Conservation (phyloP, 2,113 vertebrate genomes). For the Planiliza haematocheilus region DNA sequence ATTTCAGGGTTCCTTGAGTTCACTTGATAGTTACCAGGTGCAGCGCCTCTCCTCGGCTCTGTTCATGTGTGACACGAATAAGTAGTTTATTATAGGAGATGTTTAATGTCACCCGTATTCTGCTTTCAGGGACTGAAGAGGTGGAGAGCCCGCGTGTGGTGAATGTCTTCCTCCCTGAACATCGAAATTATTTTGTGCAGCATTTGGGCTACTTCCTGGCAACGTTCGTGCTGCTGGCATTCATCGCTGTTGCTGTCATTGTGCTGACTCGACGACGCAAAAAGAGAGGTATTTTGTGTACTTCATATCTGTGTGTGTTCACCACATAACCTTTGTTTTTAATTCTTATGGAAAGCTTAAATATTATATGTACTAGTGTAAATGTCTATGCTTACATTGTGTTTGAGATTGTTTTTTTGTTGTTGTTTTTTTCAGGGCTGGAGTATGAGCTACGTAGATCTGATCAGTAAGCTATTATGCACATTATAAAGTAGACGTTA, state of each 20-base stretch:
- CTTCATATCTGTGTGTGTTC: constrained; percentile 7
- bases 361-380: neutral
- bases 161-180: constrained; percentile 92
- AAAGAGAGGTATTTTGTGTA: constrained; percentile 84
- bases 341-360: neutral
- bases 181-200: constrained; percentile 89
- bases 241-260: constrained; percentile 85
- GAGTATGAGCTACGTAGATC: constrained; percentile 72
- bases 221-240: constrained; percentile 87
- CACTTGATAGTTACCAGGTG: neutral
- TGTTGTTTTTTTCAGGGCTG: constrained; percentile 72
- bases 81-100: neutral
- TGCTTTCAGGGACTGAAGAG: constrained; percentile 80
- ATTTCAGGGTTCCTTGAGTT: neutral
- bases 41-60: neutral
- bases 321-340: neutral
- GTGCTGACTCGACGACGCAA: constrained; percentile 86
- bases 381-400: constrained; percentile 5
- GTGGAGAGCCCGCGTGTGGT: constrained; percentile 86
- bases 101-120: neutral
- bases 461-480: constrained; percentile 67
- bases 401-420: neutral
- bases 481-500: neutral
- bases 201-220: constrained; percentile 94
- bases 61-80: neutral